phyloP scores from a whole-genome alignment of 2,888 invertebrate genomes.

The Calephelis perditalis region DNA sequence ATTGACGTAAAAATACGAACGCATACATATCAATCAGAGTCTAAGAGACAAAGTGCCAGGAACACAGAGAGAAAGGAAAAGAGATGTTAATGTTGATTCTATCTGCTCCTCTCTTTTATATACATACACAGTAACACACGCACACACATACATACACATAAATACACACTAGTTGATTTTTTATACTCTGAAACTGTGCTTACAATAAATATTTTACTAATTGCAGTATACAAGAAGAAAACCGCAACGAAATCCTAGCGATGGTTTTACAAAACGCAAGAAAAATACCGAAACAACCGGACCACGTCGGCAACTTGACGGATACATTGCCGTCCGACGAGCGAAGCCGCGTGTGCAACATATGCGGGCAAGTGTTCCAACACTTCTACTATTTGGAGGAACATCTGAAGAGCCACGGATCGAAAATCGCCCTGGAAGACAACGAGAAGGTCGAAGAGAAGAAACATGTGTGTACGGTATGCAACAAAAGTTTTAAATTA shows the following conservation, averaged over 20 bases:
- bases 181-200: too few species aligned
- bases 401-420: conserved; percentile 62
- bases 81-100: too few species aligned
- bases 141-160: too few species aligned
- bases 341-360: conserved; percentile 61
- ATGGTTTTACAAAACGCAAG: conserved; percentile 69
- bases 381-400: conserved; percentile 68
- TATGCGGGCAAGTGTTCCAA: conserved; percentile 65
- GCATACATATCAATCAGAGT: too few species aligned
- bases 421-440: conserved; percentile 53
- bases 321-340: conserved; percentile 46
- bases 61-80: too few species aligned
- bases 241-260: conserved; percentile 58
- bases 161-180: too few species aligned
- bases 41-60: too few species aligned
- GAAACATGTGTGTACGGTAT: conserved; percentile 56
- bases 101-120: too few species aligned
- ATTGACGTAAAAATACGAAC: too few species aligned
- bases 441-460: conserved; percentile 48
- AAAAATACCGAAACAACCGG: conserved; percentile 49
- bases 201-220: too few species aligned
- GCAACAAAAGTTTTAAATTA: conserved; percentile 61
- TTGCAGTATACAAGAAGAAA: conserved; percentile 57
- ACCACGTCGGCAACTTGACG: conserved; percentile 30
- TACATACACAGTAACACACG: too few species aligned